Base-by-base conservation (phyloP, 2,113 vertebrate genomes). In the Psilopsiagon aymara region DNA sequence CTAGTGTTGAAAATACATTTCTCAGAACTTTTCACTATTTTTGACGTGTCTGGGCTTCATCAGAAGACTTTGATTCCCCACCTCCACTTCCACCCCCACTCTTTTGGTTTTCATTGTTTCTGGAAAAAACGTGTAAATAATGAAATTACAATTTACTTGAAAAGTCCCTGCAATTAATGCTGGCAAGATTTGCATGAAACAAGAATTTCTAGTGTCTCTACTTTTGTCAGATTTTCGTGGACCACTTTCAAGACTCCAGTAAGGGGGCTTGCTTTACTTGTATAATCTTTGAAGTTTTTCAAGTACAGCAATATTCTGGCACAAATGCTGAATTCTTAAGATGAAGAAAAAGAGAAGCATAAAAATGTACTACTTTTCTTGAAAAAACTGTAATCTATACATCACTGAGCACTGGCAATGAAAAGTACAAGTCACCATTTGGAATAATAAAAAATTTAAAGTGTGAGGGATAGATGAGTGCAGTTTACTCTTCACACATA, bases 51-150 rank as follows among this genome's bases (percentile, higher is more conserved):
- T 83, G 11, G 52, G 10, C 20, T 68, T 94, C 62, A 62, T 51
- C 29, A 52, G 33, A 79, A 91, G 43, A 46, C 19, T 68, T 71
- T 37, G 46, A n/a, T 59, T 82, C 10, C 13, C 7, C 16, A 6
- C 2, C 5, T 60, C 55, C 18, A 6, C 2, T 4, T 60, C 55
- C 5, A 7, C 19, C 7, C 3, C 10, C 4, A 20, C 3, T 29
- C 46, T 69, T 85, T 60, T 3, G 0, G 7, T 64, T 88, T 86
- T 69, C 5, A 14, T 52, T 73, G 12, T 69, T 92, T 94, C 33
- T 55, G 8, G 28, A 77, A 63, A 90, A 93, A 81, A 17, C 11
- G 35, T 33, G 67, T 57, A 43, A 39, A 21, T 66, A 35, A 2
- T 77, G 33, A 27, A 29, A 7, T 74, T 86, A 9, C 1, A 2